Evolutionary conservation across 1,140 invertebrate species (phyloP).

Genomic region (Rhizoglyphus robini): DNA sequence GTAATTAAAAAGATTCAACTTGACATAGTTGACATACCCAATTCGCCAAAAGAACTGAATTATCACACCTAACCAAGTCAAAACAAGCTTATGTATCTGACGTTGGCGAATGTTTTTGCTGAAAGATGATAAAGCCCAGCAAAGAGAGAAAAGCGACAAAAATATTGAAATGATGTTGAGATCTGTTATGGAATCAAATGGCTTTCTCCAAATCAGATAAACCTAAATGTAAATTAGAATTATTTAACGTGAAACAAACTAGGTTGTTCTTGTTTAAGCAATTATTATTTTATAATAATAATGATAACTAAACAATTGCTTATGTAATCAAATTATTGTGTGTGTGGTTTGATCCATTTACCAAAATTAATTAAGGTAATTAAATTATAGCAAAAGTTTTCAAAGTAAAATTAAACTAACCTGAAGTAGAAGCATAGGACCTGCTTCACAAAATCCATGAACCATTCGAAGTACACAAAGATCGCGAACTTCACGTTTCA

Average conservation of each 20-base stretch:
- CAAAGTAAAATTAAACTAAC: slow-evolving; percentile 18
- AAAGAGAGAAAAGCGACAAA: slow-evolving; percentile 65
- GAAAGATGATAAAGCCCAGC: slow-evolving; percentile 78
- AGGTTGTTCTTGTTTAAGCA: no score
- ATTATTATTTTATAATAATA: no score
- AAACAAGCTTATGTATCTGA: slow-evolving; percentile 63
- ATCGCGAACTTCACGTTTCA: slow-evolving; percentile 66
- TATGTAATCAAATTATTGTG: background rate
- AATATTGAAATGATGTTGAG: slow-evolving; percentile 64
- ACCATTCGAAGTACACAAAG: slow-evolving; percentile 62
- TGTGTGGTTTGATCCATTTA: background rate
- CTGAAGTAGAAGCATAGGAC: slow-evolving; percentile 70
- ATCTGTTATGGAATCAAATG: slow-evolving; percentile 48
- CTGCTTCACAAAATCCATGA: slow-evolving; percentile 71
- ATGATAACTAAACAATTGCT: no score
- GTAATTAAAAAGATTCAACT: background rate
- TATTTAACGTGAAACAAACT: background rate
- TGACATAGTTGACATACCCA: slow-evolving; percentile 35
- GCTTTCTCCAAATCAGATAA: slow-evolving; percentile 46
- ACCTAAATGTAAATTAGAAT: slow-evolving; percentile 29
- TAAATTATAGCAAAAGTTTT: background rate
- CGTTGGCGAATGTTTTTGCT: slow-evolving; percentile 66
- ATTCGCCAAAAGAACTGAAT: slow-evolving; percentile 56
- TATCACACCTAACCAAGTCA: slow-evolving; percentile 77
- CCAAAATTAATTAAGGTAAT: no score